Evolutionary conservation across 2,113 vertebrate species (phyloP).

Genomic region (Cyanistes caeruleus): DNA sequence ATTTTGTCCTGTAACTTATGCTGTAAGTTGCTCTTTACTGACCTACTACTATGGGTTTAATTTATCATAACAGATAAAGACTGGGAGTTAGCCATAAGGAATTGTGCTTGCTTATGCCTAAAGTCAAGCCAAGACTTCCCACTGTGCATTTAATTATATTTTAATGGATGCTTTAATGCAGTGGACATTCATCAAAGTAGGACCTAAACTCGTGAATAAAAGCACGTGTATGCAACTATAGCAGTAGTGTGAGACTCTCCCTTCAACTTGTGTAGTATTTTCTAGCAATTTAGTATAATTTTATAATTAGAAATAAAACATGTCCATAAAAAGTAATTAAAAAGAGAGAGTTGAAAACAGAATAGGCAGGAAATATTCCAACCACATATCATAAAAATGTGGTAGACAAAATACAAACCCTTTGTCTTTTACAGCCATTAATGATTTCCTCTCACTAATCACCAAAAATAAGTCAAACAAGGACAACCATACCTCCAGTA

Average conservation of each 20-base stretch:
- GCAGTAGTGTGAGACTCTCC: not conserved
- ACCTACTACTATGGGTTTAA: not conserved
- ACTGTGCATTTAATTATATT: constrained; percentile 28
- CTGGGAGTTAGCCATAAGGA: not conserved
- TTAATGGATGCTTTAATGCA: not conserved
- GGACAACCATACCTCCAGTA: not conserved
- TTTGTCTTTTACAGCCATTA: not conserved
- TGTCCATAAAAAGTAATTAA: not conserved
- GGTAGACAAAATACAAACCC: too few relatives aligned
- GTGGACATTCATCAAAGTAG: not conserved
- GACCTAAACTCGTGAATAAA: not conserved
- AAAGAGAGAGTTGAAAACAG: not conserved
- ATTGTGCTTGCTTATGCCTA: not conserved
- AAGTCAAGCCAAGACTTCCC: not conserved
- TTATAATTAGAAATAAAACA: not conserved
- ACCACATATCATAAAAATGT: not conserved
- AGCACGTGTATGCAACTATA: not conserved
- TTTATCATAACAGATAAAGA: not conserved
- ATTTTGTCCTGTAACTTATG: not conserved
- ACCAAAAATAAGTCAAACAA: not conserved
- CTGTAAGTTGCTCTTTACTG: not conserved
- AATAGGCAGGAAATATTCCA: not conserved
- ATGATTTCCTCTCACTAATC: not conserved
- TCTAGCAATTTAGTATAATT: not conserved
- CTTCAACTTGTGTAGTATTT: not conserved